phyloP scores from a whole-genome alignment of 37 sponge, comb jelly and placozoan species.

The Beroe forskalii region DNA sequence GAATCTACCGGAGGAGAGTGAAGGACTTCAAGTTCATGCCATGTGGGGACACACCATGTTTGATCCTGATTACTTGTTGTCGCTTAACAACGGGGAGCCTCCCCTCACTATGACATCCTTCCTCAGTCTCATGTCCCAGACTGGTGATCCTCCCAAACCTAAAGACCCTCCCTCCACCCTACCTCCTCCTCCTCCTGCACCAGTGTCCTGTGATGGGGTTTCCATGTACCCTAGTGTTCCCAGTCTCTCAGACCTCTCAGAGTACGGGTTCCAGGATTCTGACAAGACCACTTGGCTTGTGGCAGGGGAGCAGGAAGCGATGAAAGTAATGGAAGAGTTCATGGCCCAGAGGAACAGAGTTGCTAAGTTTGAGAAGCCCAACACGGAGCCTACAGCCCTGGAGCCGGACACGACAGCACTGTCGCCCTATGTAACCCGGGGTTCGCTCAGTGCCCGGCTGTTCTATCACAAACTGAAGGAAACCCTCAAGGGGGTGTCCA shows the following conservation, averaged over 20 bases:
- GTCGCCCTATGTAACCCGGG: constrained; percentile 83
- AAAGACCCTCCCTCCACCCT: constrained; percentile 69
- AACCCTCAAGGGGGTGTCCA: not conserved
- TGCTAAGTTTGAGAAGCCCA: constrained; percentile 64
- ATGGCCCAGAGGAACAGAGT: constrained; percentile 65
- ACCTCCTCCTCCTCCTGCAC: not conserved
- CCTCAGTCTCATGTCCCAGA: constrained; percentile 63
- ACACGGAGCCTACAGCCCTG: constrained; percentile 36
- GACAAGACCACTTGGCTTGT: constrained; percentile 73
- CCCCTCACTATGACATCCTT: constrained; percentile 73
- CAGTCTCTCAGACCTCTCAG: constrained; percentile 68
- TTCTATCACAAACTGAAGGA: constrained; percentile 72
- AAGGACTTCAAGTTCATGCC: constrained; percentile 42
- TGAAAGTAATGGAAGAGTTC: constrained; percentile 71
- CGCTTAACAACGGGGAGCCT: constrained; percentile 65
- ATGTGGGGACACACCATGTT: constrained; percentile 76
- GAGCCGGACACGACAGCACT: constrained; percentile 72
- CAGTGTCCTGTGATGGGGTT: not conserved
- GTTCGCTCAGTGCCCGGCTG: constrained; percentile 79
- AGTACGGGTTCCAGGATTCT: constrained; percentile 57
- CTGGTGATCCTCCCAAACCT: constrained; percentile 75
- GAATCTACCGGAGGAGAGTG: constrained; percentile 12
- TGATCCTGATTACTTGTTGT: constrained; percentile 68
- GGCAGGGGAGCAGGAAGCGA: constrained; percentile 78
- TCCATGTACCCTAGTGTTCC: constrained; percentile 29